These are phyloP conservation scores for Hypotaenidia philippensis DNA, from an alignment of 2,797 vertebrate genomes.

Conservation along the genomic window DNA sequence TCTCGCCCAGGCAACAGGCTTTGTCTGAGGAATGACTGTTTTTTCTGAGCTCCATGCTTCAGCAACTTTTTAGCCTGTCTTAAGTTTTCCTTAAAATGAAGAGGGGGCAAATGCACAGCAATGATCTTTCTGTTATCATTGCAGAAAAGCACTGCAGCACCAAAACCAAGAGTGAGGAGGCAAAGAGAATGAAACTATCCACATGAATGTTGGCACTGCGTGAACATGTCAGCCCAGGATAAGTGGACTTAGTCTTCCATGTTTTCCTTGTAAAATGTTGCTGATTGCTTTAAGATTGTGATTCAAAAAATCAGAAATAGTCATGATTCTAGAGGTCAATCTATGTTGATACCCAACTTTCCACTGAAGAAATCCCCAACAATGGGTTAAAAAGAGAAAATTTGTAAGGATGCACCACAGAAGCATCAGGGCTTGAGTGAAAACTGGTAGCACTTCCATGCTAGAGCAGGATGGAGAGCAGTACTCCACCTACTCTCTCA, in stretches of 20 bases:
- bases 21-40: background rate
- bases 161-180: background rate
- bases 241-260: background rate
- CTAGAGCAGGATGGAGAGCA: background rate
- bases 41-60: background rate
- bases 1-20: background rate
- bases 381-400: background rate
- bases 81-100: background rate
- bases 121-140: background rate
- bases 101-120: background rate
- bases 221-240: background rate
- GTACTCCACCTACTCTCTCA: background rate
- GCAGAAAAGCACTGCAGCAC: background rate
- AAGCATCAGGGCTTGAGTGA: background rate
- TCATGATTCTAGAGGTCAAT: background rate
- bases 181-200: background rate
- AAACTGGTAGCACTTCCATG: background rate
- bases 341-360: background rate
- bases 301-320: background rate
- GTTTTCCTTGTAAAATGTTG: background rate
- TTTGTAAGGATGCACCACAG: background rate
- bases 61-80: background rate
- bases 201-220: accelerated
- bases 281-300: background rate
- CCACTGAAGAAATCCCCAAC: background rate